Base-by-base conservation (phyloP, 2,113 vertebrate genomes). In the Chloebia gouldiae region DNA sequence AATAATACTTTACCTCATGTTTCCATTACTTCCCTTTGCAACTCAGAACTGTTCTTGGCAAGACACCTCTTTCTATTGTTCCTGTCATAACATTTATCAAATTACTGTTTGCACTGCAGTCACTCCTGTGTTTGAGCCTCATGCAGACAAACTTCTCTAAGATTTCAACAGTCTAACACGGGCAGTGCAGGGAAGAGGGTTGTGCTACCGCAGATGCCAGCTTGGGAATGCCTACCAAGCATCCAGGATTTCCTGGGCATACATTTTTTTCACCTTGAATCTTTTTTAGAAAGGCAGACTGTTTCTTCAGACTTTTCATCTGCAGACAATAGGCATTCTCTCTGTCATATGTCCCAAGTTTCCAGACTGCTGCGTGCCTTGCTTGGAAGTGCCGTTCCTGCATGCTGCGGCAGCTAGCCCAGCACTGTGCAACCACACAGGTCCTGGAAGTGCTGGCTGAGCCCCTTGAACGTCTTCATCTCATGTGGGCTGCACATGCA, bases 401-500 rank as follows among this genome's bases (percentile, higher is more conserved):
- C 0, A 0, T 0, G 0, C 23, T 35, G 14, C 0, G 0, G 18
- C 53, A 84, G 60, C 8, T 72, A 88, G 47, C 51, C 47, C 57
- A 56, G 40, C 37, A 6, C 28, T 21, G 20, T 70, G 35, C 1
- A 3, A 33, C 27, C 24, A 49, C 57, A 37, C 40, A 76, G 70
- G 53, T 87, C 72, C 57, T n/a, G 44, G 66, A 23, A 75, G 7
- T 8, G 10, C 49, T 90, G 81, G 22, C 47, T 78, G 63, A 91
- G 50, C 21, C 17, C 24, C 65, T 42, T 28, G 20, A 53, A 61
- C 2, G 2, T 44, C 39, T 44, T 87, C 24, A 47, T 50, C 70
- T 93, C 79, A 49, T 75, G 33, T 82, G 75, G 16, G 63, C 44
- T 93, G 51, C 70, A 87, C 31, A 40, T 87, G 73, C 44, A 60